Evolutionary conservation across 2,888 invertebrate species (phyloP).

Genomic region (Eucera pruinosa): DNA sequence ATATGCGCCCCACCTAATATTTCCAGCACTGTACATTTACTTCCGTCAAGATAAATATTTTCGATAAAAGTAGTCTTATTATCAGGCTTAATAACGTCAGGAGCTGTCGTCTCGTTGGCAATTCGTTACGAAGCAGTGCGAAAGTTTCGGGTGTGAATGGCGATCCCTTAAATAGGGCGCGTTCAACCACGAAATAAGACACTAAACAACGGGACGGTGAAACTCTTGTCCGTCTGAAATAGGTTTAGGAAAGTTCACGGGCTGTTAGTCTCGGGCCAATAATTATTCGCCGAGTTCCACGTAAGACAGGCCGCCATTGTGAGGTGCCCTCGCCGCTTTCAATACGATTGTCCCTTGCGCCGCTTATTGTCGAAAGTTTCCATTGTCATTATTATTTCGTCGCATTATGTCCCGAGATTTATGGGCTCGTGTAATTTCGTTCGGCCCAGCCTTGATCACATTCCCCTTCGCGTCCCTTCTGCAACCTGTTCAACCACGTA

Average conservation of each 20-base stretch:
- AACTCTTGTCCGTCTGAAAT: slow-evolving; percentile 55
- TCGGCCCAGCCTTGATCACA: slow-evolving; percentile 48
- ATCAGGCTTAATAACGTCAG: slow-evolving; percentile 44
- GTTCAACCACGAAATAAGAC: slow-evolving; percentile 69
- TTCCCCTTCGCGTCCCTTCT: slow-evolving; percentile 1
- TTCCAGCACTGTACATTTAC: too few species aligned
- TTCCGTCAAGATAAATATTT: too few species aligned
- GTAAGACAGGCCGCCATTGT: slow-evolving; percentile 76
- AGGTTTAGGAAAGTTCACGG: slow-evolving; percentile 15
- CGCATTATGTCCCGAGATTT: slow-evolving; percentile 80
- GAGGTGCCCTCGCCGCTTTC: slow-evolving; percentile 77
- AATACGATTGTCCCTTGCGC: slow-evolving; percentile 81
- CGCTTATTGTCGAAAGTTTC: slow-evolving; percentile 84
- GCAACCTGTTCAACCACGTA: slow-evolving; percentile 15
- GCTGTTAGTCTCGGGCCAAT: slow-evolving; percentile 66
- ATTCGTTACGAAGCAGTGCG: slow-evolving; percentile 44
- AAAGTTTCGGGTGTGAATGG: slow-evolving; percentile 58
- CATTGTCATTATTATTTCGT: slow-evolving; percentile 84
- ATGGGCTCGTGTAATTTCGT: slow-evolving; percentile 77
- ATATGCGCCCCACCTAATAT: too few species aligned
- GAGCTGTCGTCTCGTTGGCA: slow-evolving; percentile 29
- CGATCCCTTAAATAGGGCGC: slow-evolving; percentile 55
- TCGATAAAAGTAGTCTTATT: background rate
- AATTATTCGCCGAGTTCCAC: slow-evolving; percentile 71
- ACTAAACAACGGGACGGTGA: slow-evolving; percentile 53